Base-by-base conservation (phyloP, 2,113 vertebrate genomes). In the Prunella fulvescens region DNA sequence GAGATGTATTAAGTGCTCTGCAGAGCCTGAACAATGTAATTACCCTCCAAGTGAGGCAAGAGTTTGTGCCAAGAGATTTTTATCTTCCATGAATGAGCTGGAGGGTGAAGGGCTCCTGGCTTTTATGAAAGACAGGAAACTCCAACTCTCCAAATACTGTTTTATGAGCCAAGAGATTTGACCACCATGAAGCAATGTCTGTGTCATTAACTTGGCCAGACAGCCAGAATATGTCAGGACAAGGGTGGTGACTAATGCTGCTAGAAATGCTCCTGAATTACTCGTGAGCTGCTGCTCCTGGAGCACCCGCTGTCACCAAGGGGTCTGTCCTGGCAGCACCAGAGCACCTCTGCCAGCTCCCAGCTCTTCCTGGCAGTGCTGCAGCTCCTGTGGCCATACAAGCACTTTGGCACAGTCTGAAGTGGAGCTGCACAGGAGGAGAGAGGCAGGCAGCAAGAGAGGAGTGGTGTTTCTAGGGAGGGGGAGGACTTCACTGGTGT, bases 61-160 rank as follows among this genome's bases (percentile, higher is more conserved):
- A 71, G 58, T 45, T 88, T 29, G 53, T 96, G 96, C 97, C 96
- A 97, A 97, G 88, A 97, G 97, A 97, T 97, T 91, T 67, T 73
- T 98, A 98, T 98, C 97, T 95, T 62, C 67, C 26, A 12, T 93
- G 82, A 97, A 96, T 93, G 84, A 90, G 47, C 9, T 84, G 94
- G 87, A 88, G 70, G 44, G 70, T 81, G 86, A 88, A 96, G 88
- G 93, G 93, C 93, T 87, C 74, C 86, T 93, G 88, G 9, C 58
- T 79, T 93, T 91, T 96, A 93, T 96, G 86, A 97, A 95, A 96
- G 87, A 92, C 94, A 95, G 92, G 97, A 97, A 97, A 92, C 89
- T 93, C 83, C 62, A 94, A 91, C 47, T 95, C 79, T 88, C 77
- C 50, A 93, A 79, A 60, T 90, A 29, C 81, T 88, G 4, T 61